Percentiles rank a stretch among this genome's conserved stretches.
phyloP scores from a whole-genome alignment of 2,113 vertebrate species.

The Pterophyllum scalare region DNA sequence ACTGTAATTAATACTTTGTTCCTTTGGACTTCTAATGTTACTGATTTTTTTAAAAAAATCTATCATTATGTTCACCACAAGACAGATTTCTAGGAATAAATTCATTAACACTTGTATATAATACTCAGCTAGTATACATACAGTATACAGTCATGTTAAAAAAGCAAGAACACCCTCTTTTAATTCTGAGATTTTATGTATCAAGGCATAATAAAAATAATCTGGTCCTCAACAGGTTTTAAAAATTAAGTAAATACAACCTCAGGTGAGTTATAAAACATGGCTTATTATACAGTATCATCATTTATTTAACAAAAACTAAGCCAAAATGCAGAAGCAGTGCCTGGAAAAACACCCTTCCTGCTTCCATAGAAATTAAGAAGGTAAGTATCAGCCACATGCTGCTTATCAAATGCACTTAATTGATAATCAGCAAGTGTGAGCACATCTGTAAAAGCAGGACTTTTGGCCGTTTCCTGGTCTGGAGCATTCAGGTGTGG shows the following conservation, averaged over 20 bases:
- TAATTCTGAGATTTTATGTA: background rate
- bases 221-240: background rate
- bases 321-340: background rate
- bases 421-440: background rate
- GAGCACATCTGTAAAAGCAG: background rate
- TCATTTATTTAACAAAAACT: background rate
- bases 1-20: background rate
- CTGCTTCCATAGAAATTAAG: background rate
- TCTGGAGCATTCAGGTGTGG: background rate
- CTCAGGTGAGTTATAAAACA: background rate
- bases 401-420: background rate
- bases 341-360: background rate
- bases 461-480: fast-evolving
- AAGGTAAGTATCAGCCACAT: background rate
- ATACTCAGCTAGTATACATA: fast-evolving
- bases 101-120: background rate
- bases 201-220: background rate
- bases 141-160: background rate
- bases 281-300: background rate
- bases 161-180: background rate
- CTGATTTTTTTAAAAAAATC: background rate
- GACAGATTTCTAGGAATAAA: background rate
- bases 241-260: fast-evolving
- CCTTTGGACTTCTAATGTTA: fast-evolving
- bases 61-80: background rate